phyloP scores from a whole-genome alignment of 1,140 invertebrate species.

The Dendrolimus punctatus region DNA sequence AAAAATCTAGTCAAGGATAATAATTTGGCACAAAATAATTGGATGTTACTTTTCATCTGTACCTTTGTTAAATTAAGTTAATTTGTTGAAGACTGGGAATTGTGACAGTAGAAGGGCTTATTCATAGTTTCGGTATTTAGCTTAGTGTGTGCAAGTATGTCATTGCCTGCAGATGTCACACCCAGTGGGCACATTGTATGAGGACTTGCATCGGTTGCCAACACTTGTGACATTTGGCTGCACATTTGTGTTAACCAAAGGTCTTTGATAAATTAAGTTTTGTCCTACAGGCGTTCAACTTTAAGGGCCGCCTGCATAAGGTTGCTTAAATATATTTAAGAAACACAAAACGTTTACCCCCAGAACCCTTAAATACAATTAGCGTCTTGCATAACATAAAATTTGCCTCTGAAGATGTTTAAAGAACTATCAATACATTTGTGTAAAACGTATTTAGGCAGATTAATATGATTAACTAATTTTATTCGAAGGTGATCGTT shows the following conservation, averaged over 20 bases:
- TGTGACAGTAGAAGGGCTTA: conserved; percentile 22
- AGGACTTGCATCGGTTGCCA: conserved; percentile 30
- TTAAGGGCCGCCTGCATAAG: background rate
- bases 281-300: background rate
- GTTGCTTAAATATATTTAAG: no score
- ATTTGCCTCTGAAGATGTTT: no score
- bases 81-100: conserved; percentile 42
- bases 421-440: no score
- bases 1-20: no score
- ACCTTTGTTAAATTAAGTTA: conserved; percentile 25
- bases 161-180: conserved; percentile 31
- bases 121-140: conserved; percentile 22
- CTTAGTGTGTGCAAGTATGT: conserved; percentile 22
- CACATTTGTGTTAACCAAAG: conserved; percentile 31
- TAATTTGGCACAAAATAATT: no score
- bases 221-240: conserved; percentile 36
- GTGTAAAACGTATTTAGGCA: no score
- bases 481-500: no score
- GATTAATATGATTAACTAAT: no score
- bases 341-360: no score
- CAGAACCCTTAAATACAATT: no score
- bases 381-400: no score
- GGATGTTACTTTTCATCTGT: conserved; percentile 2
- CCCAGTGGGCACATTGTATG: conserved; percentile 29
- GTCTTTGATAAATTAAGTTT: conserved; percentile 32